Conservation (phyloP, 1,140 invertebrate species). For the Dinothrombium tinctorium region DNA sequence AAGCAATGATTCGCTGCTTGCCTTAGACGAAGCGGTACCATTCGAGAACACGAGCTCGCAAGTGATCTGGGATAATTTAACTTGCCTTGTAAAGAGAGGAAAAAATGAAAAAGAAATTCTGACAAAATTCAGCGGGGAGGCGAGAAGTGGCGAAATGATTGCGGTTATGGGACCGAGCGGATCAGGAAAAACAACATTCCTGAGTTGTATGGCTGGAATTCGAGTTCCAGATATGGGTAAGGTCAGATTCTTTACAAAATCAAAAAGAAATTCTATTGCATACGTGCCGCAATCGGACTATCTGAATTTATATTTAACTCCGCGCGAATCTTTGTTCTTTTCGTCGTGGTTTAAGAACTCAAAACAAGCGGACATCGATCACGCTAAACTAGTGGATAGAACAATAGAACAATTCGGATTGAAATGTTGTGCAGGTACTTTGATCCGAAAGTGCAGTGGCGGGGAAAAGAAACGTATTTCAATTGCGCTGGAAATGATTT, state of each 20-base stretch:
- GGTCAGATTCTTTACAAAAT: background rate
- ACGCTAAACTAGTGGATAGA: constrained; percentile 1
- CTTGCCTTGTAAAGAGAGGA: no score
- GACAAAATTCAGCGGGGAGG: constrained; percentile 24
- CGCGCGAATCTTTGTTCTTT: constrained; percentile 69
- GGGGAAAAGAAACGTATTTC: constrained; percentile 77
- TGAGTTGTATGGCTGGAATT: constrained; percentile 18
- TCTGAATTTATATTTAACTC: constrained; percentile 59
- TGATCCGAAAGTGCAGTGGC: constrained; percentile 55
- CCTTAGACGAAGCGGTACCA: no score
- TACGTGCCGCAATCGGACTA: constrained; percentile 76
- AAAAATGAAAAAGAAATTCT: background rate
- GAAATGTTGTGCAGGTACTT: constrained; percentile 48
- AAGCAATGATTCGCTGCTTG: no score
- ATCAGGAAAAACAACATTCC: constrained; percentile 27
- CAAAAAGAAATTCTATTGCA: constrained; percentile 5
- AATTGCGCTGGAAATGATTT: constrained; percentile 78
- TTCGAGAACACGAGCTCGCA: no score
- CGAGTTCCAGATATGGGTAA: constrained; percentile 1
- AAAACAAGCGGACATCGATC: constrained; percentile 5
- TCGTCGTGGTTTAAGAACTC: constrained; percentile 59
- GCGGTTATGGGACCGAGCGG: constrained; percentile 36
- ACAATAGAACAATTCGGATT: constrained; percentile 32
- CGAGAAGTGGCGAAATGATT: constrained; percentile 22
- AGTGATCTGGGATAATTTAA: no score